A percentile compares a stretch with the other conserved stretches of the same genome.
Conservation (phyloP, 2,888 invertebrate species). For the Conus canariensis region DNA sequence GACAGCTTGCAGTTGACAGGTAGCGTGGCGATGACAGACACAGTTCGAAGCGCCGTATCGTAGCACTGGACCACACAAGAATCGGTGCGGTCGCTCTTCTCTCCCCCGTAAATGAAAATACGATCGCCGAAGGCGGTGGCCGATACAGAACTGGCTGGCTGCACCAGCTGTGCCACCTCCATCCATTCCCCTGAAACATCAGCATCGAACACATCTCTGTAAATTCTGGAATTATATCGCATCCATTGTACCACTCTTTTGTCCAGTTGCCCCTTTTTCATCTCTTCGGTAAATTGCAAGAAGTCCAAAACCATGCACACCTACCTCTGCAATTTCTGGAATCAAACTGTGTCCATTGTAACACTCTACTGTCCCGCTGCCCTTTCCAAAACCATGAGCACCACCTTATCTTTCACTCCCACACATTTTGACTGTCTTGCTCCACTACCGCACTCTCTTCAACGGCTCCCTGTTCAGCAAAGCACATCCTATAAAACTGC, state of each 20-base stretch:
- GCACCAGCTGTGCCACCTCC: conserved; percentile 57
- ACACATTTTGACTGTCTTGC: too few species aligned
- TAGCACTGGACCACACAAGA: conserved; percentile 69
- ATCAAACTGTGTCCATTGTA: too few species aligned
- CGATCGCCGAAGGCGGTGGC: conserved; percentile 67
- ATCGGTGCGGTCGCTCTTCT: conserved; percentile 69
- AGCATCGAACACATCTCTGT: not conserved
- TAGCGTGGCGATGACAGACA: conserved; percentile 62
- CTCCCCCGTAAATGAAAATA: conserved; percentile 69
- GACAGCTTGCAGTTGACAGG: conserved; percentile 69
- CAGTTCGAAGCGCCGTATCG: conserved; percentile 62
- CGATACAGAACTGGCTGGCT: conserved; percentile 69
- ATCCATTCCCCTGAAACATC: conserved; percentile 55
- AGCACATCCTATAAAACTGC: too few species aligned
- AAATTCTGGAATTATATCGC: not conserved
- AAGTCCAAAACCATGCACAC: too few species aligned
- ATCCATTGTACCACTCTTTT: not conserved
- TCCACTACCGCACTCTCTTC: too few species aligned
- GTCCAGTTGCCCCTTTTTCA: too few species aligned
- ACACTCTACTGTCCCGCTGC: too few species aligned
- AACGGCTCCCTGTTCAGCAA: too few species aligned
- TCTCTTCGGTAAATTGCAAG: too few species aligned
- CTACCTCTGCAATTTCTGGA: too few species aligned
- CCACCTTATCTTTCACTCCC: too few species aligned
- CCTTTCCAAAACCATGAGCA: too few species aligned